phyloP scores from a whole-genome alignment of 2,113 vertebrate species.

The Glareola pratincola region DNA sequence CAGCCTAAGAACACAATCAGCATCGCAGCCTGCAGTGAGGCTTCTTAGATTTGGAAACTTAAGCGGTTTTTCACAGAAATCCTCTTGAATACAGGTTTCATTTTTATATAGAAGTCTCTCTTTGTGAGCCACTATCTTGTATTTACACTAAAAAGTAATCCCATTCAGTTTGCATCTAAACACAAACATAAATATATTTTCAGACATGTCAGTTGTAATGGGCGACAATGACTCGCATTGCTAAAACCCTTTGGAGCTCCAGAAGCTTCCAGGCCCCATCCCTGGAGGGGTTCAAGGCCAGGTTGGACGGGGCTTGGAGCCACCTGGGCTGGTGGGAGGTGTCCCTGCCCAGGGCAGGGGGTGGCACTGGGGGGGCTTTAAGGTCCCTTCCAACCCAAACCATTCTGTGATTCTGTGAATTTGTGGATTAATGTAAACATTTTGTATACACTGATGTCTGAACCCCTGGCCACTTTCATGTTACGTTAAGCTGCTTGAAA shows the following conservation, averaged over 20 bases:
- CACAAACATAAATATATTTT: not conserved
- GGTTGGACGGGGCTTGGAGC: too few species aligned
- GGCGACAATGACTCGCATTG: not conserved
- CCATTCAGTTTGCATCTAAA: not conserved
- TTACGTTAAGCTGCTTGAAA: not conserved
- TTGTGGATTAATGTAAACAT: not conserved
- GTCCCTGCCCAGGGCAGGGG: too few species aligned
- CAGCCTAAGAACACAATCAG: not conserved
- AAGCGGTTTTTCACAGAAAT: not conserved
- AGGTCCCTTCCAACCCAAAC: not conserved
- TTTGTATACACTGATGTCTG: not conserved
- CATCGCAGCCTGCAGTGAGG: not conserved
- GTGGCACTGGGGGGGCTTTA: not conserved
- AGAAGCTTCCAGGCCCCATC: not conserved
- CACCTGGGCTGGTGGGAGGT: too few species aligned
- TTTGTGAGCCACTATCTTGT: not conserved
- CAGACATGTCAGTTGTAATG: not conserved
- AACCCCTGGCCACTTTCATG: not conserved
- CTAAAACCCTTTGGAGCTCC: not conserved
- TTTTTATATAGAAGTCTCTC: not conserved
- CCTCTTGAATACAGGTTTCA: not conserved
- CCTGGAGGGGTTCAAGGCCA: too few species aligned
- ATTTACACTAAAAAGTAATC: not conserved
- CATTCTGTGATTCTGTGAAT: not conserved
- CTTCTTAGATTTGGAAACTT: not conserved